These are phyloP conservation scores for Petroica traversi DNA, from an alignment of 2,113 vertebrate genomes.

Conservation along the genomic window DNA sequence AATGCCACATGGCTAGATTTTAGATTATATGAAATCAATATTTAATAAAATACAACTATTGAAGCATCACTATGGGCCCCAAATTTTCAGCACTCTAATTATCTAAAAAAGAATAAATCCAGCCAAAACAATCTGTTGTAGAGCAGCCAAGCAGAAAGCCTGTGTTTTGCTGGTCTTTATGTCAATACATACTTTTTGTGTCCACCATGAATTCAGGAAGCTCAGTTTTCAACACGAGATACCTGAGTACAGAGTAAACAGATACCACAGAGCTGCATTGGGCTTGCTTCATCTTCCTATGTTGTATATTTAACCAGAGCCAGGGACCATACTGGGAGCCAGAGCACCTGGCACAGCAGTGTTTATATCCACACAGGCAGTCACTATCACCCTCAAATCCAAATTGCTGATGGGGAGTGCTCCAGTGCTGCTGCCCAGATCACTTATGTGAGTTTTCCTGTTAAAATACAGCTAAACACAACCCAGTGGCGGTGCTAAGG, in stretches of 20 bases:
- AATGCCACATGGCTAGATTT: not conserved
- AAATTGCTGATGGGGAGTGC: not conserved
- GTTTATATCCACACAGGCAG: not conserved
- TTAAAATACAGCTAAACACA: not conserved
- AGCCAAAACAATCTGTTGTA: not conserved
- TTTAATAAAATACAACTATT: not conserved
- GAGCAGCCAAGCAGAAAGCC: not conserved
- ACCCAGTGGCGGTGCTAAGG: not conserved
- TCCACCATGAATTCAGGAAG: not conserved
- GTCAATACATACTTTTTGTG: accelerated
- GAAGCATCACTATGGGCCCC: accelerated
- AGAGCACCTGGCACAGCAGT: not conserved
- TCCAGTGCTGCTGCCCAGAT: not conserved
- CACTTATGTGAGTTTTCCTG: not conserved
- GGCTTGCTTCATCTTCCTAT: not conserved
- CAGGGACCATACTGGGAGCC: not conserved
- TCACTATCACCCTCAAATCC: not conserved
- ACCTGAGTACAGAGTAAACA: not conserved
- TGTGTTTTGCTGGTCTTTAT: not conserved
- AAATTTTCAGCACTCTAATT: not conserved
- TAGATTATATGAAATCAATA: not conserved
- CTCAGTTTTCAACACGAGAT: not conserved
- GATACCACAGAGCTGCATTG: not conserved
- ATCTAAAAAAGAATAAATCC: not conserved
- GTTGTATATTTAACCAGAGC: not conserved